Evolutionary conservation across 1,140 invertebrate genomes (phyloP), one percentile per base, ranked within the genome.

Genomic region (Microplitis demolitor): DNA sequence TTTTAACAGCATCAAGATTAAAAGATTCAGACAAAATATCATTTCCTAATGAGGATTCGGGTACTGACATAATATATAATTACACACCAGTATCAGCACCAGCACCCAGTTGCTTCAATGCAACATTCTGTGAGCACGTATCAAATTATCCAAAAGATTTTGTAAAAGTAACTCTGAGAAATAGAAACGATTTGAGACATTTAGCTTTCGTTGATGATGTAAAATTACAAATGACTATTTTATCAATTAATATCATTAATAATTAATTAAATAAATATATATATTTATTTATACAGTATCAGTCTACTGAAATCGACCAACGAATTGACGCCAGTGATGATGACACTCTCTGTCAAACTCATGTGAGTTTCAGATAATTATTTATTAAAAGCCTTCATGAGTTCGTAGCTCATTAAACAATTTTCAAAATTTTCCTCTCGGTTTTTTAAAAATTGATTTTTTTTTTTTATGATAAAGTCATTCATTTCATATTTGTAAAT

Each of bases 101-200:
- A 35, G 66, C 34, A 8, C 11, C 50, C 62, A 3, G 5, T 24
- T 69, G 66, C 31, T 13, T 4, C 8, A 69, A 73, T 54, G 8
- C 66, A 4, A 68, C 58, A 5, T 73, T 63, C 37, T 68, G 71
- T 16, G 71, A 73, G 56, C 33, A 73, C 35, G 66, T 50, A 35
- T 14, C 66, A 45, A 50, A 53, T 3, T 73, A 73, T 73, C 71
- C 71, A 16, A 16, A 35, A 11, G 45, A 73, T 31, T 73, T 37
- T 53, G 54, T 73, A 13, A 63, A 54, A 14, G 24, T 35, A 4
- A 56, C 66, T 35, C 2, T 73, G 11, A 68, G 37, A 53, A 37
- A 8, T 6, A 39, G 45, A 53, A 4, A 35, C 4, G 66, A 69
- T 63, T 67, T 73, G 45, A 67, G 53, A 11, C 63, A 62, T 53